These are phyloP conservation scores for Magallana ariakensis DNA, from an alignment of 1,140 invertebrate genomes.

Conservation along the genomic window DNA sequence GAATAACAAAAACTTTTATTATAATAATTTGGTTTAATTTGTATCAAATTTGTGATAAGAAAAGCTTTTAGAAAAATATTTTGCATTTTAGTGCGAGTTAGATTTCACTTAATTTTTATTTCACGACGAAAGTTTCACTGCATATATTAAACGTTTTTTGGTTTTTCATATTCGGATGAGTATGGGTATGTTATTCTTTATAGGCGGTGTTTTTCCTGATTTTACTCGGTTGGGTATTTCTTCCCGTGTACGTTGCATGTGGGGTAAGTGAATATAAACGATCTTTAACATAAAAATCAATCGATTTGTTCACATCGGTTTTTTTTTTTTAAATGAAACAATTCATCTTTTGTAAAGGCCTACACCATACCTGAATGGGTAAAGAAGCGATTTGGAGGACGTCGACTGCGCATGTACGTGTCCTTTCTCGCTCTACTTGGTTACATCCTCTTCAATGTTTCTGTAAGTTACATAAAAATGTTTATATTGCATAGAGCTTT, in stretches of 20 bases:
- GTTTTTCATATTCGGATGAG: too few relatives aligned
- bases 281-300: too few relatives aligned
- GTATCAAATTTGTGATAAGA: too few relatives aligned
- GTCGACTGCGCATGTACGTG: constrained; percentile 82
- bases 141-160: too few relatives aligned
- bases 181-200: constrained; percentile 4
- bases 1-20: too few relatives aligned
- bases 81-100: too few relatives aligned
- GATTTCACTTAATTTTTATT: too few relatives aligned
- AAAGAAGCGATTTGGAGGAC: constrained; percentile 82
- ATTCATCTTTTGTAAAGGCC: constrained; percentile 71
- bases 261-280: constrained; percentile 70
- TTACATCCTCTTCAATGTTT: constrained; percentile 83
- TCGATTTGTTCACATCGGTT: not conserved
- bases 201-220: constrained; percentile 73
- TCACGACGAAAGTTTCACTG: too few relatives aligned
- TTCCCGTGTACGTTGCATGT: constrained; percentile 83
- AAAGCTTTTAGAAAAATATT: too few relatives aligned
- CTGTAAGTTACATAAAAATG: constrained; percentile 77
- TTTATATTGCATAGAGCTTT: too few relatives aligned
- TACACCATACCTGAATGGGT: constrained; percentile 84
- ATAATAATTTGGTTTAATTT: too few relatives aligned
- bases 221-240: constrained; percentile 82
- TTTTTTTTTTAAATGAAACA: not conserved
- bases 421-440: constrained; percentile 82